Conservation (phyloP, 2,888 invertebrate genomes). For the Catocala fraxini region DNA sequence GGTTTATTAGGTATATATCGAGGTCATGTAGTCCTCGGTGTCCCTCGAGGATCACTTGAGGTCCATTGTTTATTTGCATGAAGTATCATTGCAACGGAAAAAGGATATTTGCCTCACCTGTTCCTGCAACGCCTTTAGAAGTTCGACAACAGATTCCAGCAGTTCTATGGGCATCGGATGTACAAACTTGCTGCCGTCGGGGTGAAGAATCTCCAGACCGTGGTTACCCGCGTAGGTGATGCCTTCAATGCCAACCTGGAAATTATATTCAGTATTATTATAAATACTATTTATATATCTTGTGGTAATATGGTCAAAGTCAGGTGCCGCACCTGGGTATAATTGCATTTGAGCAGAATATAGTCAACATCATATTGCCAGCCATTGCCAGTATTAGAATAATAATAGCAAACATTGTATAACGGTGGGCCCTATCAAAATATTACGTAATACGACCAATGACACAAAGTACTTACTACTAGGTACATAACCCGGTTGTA, state of each 20-base stretch:
- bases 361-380: too few species aligned
- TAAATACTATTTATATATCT: not conserved
- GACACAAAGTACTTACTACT: conserved; percentile 14
- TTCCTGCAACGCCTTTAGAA: conserved; percentile 94
- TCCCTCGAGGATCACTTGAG: not conserved
- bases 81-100: too few species aligned
- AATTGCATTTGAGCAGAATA: too few species aligned
- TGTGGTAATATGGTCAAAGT: too few species aligned
- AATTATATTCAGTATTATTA: conserved; percentile 6
- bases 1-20: too few species aligned
- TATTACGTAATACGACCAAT: conserved; percentile 59
- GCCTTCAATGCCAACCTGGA: conserved; percentile 94
- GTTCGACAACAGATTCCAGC: conserved; percentile 92
- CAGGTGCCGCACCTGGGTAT: too few species aligned
- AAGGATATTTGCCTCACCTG: conserved; percentile 81
- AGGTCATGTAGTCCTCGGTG: not conserved
- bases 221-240: conserved; percentile 97
- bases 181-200: conserved; percentile 96
- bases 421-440: conserved; percentile 27
- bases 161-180: conserved; percentile 96
- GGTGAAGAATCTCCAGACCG: conserved; percentile 95
- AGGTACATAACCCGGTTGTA: conserved; percentile 60
- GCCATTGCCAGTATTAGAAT: not conserved
- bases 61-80: too few species aligned
- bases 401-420: not conserved